These are phyloP conservation scores for Antigone vipio DNA, from an alignment of 2,113 vertebrate genomes.

Conservation along the genomic window DNA sequence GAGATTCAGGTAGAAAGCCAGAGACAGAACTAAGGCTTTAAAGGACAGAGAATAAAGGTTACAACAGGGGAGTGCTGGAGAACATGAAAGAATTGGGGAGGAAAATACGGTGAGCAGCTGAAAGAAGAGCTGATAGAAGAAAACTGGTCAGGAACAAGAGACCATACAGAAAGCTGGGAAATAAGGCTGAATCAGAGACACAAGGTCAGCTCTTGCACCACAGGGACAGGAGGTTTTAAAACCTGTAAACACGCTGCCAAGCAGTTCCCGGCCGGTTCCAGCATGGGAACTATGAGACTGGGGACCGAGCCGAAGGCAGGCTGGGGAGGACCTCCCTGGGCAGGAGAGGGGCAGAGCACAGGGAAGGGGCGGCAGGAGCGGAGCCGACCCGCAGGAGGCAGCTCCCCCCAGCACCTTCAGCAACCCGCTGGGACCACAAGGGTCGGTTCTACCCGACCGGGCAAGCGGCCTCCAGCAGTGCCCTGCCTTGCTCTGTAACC, in stretches of 20 bases:
- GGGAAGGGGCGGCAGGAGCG: background rate
- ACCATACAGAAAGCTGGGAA: background rate
- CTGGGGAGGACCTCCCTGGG: background rate
- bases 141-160: background rate
- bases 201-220: background rate
- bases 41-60: background rate
- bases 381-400: background rate
- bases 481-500: background rate
- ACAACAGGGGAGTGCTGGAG: background rate
- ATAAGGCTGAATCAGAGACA: background rate
- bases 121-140: background rate
- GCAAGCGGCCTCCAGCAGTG: background rate
- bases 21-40: background rate
- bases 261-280: background rate
- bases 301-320: background rate
- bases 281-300: background rate
- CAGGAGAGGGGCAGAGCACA: background rate
- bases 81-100: background rate
- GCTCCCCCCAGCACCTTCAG: background rate
- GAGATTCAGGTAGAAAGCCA: background rate
- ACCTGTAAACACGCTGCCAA: fast-evolving
- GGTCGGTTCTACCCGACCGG: fast-evolving
- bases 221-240: background rate
- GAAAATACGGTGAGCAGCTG: background rate
- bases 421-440: background rate